Percentiles rank a stretch among this genome's conserved stretches.
Conservation (phyloP, 1,140 invertebrate genomes). For the Diorhabda elongata region DNA sequence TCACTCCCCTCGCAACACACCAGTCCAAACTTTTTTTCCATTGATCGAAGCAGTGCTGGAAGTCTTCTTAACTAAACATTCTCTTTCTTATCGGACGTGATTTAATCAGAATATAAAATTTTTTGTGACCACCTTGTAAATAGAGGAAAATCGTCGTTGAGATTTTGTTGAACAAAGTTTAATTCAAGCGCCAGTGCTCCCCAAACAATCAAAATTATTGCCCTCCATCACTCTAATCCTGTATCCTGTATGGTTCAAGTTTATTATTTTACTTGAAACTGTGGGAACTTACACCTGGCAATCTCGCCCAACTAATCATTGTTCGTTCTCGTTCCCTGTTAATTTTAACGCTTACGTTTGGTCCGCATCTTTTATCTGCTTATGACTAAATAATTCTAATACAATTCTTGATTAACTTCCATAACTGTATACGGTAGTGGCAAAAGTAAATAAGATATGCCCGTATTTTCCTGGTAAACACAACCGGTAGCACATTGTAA, state of each 20-base stretch:
- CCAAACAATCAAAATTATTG: no score
- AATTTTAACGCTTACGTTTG: conserved; percentile 12
- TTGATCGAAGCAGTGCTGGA: no score
- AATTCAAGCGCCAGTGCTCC: no score
- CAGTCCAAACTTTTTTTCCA: no score
- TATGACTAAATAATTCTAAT: conserved; percentile 32
- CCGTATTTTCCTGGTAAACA: conserved; percentile 36
- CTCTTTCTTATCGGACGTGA: no score
- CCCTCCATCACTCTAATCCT: no score
- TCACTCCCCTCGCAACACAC: no score
- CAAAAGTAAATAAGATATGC: conserved; percentile 24
- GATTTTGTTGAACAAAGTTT: no score
- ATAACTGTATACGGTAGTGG: conserved; percentile 30
- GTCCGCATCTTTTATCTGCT: conserved; percentile 22
- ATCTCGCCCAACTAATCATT: conserved; percentile 14
- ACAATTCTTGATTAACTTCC: conserved; percentile 35
- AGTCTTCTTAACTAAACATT: no score
- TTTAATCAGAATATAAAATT: no score
- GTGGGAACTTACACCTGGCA: conserved; percentile 29
- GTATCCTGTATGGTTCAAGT: not conserved
- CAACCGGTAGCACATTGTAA: not conserved
- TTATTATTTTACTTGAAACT: conserved; percentile 34
- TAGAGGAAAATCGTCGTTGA: no score
- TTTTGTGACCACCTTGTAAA: no score
- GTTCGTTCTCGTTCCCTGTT: not conserved